phyloP scores from a whole-genome alignment of 2,113 vertebrate species.

The Jacana jacana region DNA sequence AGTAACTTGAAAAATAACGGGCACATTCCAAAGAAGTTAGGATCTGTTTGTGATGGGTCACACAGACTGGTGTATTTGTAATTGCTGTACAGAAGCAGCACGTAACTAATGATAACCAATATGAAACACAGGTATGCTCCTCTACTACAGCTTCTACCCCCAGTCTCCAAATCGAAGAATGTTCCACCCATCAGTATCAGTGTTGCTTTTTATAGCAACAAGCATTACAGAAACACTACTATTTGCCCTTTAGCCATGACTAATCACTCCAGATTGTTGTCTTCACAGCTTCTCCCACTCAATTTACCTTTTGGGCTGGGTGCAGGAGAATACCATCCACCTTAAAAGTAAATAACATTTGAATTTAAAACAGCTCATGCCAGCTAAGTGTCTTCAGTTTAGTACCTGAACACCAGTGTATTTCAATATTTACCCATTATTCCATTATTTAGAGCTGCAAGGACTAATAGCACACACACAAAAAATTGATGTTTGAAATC shows the following conservation, averaged over 20 bases:
- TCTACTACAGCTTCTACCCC: background rate
- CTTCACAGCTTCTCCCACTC: background rate
- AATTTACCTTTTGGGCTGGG: background rate
- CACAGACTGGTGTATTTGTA: background rate
- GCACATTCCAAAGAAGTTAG: background rate
- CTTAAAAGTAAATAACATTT: background rate
- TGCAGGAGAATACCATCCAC: background rate
- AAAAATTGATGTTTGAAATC: background rate
- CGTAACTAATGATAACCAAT: background rate
- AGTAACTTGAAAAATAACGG: background rate
- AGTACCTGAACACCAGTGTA: background rate
- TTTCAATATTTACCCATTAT: background rate
- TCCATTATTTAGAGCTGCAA: background rate
- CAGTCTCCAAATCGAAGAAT: background rate
- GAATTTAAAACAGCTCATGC: background rate
- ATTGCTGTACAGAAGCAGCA: background rate
- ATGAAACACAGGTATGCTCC: background rate
- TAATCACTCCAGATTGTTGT: background rate
- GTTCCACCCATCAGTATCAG: background rate
- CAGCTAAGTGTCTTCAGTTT: background rate
- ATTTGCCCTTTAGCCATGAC: background rate
- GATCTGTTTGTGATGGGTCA: background rate
- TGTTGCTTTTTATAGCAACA: background rate
- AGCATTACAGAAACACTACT: background rate
- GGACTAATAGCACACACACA: background rate